Evolutionary conservation across 2,797 vertebrate species (phyloP).

Genomic region (Zenarchopterus dispar): DNA sequence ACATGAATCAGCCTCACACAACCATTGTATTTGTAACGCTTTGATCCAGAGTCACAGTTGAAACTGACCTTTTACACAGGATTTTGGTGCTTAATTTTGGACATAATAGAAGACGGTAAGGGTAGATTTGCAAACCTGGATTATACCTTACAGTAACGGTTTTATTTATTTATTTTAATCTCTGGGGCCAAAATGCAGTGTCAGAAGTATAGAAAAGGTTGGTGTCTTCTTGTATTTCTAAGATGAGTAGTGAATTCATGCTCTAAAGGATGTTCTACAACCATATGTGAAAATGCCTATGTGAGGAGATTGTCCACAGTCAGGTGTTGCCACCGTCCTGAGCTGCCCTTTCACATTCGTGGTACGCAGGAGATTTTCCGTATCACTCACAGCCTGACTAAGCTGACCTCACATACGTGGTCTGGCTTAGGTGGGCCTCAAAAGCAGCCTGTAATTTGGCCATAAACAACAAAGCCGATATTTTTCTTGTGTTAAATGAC

Average conservation of each 20-base stretch:
- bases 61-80: conserved; percentile 44
- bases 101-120: conserved; percentile 14
- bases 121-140: conserved; percentile 1
- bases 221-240: no score
- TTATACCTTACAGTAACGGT: background rate
- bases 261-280: no score
- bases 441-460: background rate
- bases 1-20: conserved; percentile 66
- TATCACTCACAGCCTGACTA: background rate
- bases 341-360: no score
- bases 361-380: background rate
- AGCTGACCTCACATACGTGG: no score
- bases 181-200: no score
- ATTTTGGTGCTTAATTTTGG: conserved; percentile 29
- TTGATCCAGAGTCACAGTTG: conserved; percentile 42
- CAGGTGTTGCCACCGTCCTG: no score
- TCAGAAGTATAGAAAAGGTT: no score
- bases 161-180: background rate
- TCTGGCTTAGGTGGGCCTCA: conserved; percentile 1
- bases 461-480: background rate
- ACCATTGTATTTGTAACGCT: conserved; percentile 49
- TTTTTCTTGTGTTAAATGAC: conserved; percentile 1
- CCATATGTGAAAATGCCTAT: no score
- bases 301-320: no score
- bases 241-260: no score